A percentile compares a stretch with the other conserved stretches of the same genome.
These are phyloP conservation scores for Octodon degus DNA, from an alignment of 2,113 vertebrate species.

Conservation along the genomic window DNA sequence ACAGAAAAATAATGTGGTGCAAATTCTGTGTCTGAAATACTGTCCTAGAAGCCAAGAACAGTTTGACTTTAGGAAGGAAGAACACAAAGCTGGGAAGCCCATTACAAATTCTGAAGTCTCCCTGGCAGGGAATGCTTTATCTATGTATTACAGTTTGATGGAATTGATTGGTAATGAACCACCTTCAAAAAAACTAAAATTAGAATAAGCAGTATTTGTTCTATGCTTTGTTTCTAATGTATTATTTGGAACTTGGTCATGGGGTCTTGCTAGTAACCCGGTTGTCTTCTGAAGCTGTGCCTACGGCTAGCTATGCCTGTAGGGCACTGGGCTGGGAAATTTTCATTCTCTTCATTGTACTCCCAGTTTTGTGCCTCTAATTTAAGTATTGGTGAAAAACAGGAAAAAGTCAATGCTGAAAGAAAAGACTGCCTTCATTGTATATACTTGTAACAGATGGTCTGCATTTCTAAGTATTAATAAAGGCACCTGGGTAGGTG, in stretches of 20 bases:
- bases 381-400: conserved; percentile 50
- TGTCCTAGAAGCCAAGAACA: not conserved
- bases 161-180: conserved; percentile 22
- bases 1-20: not conserved
- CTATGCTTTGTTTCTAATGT: not conserved
- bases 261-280: not conserved
- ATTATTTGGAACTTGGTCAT: not conserved
- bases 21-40: conserved; percentile 42
- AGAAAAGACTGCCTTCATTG: not conserved
- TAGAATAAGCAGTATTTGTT: not conserved
- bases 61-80: not conserved
- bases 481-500: conserved; percentile 50
- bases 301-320: not conserved
- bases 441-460: conserved; percentile 36
- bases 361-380: not conserved
- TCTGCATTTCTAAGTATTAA: conserved; percentile 47
- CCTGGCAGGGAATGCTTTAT: not conserved
- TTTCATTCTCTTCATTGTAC: not conserved
- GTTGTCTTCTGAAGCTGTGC: not conserved
- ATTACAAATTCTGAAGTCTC: not conserved
- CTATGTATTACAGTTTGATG: not conserved
- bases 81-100: not conserved
- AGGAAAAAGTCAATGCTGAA: conserved; percentile 14
- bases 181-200: not conserved
- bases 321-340: not conserved